Evolutionary conservation across 92 coral and sea anemone genomes (phyloP), one percentile per base, ranked within the genome.

Genomic region (Phenganax subtilis): DNA sequence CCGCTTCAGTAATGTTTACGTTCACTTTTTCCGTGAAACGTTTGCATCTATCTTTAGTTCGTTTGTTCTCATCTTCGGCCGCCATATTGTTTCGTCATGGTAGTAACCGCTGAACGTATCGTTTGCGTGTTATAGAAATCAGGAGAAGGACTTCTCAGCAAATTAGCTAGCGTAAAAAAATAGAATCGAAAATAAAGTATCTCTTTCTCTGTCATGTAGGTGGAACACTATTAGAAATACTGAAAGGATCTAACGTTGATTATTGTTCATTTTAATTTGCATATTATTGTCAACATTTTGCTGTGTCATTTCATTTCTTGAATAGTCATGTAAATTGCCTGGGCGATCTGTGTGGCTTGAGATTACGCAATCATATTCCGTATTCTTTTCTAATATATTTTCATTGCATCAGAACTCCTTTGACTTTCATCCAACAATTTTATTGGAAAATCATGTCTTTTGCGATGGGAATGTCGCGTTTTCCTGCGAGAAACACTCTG

Each of bases 11-110:
- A 6, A 79, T 79, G 57, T 65, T 79, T 29, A 65, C 67, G 29
- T 64, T 79, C 61, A 79, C 74, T 64, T 73, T 79, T 65, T 79
- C 83, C 6, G 73, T 79, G 51, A 79, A 79, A 60, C 83, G 83
- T 51, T 79, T 79, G 37, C 83, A 79, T 57, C 83, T 79, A 17
- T 79, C 83, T 12, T 63, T 79, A 51, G 72, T 79, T 2, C 83
- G 73, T 44, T 79, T 79, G 30, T 55, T 76, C 29, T 79, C 69
- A n/a, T 79, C 83, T 63, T 79, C 63, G 51, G 68, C 83, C 83
- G 83, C 83, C 83, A 79, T 79, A 10, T 79, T 79, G 61, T 7
- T 62, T 79, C n/a, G 6, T 54, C 10, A 1, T 29, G 58, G 25
- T 20, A 29, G 10, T 12, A 30, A 25, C 74, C 74, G 74, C 74